Evolutionary conservation across 1,140 invertebrate genomes (phyloP).

Genomic region (Vollenhovia emeryi): DNA sequence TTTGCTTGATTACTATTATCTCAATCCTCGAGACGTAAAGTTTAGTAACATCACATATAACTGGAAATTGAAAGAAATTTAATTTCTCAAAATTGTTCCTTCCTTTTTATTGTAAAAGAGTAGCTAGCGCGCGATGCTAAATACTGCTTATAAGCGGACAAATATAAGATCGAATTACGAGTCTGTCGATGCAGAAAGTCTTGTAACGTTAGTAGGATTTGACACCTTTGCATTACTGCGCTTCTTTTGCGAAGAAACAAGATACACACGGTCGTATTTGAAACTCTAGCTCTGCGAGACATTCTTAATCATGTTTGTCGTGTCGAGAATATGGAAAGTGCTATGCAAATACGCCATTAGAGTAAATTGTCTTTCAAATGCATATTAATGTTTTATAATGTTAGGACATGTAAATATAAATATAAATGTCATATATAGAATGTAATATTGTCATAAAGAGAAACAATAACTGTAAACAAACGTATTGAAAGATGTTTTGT

Average conservation of each 20-base stretch:
- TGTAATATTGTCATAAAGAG: too few relatives aligned
- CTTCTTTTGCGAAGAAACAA: slow-evolving; percentile 12
- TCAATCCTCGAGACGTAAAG: not conserved
- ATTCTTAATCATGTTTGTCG: not conserved
- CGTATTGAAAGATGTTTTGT: not conserved
- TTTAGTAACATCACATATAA: not conserved
- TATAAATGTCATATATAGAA: too few relatives aligned
- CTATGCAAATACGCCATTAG: not conserved
- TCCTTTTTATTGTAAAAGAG: not conserved
- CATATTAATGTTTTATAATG: not conserved
- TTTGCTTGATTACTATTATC: not conserved
- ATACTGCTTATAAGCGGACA: not conserved
- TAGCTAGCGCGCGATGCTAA: not conserved
- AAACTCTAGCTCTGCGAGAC: not conserved
- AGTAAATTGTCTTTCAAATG: not conserved
- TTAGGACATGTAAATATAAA: not conserved
- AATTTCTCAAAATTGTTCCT: not conserved
- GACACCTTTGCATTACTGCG: not conserved
- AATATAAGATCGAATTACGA: not conserved
- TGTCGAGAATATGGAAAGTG: not conserved
- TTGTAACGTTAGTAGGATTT: slow-evolving; percentile 12
- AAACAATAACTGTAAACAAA: too few relatives aligned
- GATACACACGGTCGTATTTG: not conserved
- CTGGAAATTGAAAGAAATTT: not conserved
- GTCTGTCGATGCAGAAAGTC: not conserved